Evolutionary conservation across 2,888 invertebrate species (phyloP).

Genomic region (Macrosoma leucophasiata): DNA sequence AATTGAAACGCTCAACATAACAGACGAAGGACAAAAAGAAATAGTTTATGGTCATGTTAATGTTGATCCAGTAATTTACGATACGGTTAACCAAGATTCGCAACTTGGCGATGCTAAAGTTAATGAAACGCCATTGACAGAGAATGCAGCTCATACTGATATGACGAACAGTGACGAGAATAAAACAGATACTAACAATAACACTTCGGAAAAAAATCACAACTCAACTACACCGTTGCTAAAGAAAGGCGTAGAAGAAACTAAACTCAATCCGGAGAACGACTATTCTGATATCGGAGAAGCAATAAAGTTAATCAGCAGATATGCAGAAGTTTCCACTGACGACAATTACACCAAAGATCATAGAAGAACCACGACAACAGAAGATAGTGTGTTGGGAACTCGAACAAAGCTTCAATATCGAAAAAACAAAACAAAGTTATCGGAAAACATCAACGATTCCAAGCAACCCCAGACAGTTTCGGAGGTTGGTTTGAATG

Average conservation of each 20-base stretch:
- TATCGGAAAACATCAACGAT: conserved; percentile 31
- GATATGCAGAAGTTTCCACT: conserved; percentile 68
- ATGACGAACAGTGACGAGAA: conserved; percentile 22
- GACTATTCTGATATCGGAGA: conserved; percentile 69
- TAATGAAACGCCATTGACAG: conserved; percentile 14
- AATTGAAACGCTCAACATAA: conserved; percentile 33
- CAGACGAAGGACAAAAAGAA: conserved; percentile 64
- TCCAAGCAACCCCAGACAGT: conserved; percentile 25
- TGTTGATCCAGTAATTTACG: conserved; percentile 55
- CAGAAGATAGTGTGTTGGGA: conserved; percentile 57
- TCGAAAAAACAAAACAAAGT: conserved; percentile 55
- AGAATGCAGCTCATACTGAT: conserved; percentile 10
- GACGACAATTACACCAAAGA: conserved; percentile 66
- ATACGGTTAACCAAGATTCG: conserved; percentile 36
- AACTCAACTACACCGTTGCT: conserved; percentile 31
- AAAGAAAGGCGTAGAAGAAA: conserved; percentile 46
- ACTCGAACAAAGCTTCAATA: conserved; percentile 66
- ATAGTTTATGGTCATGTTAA: conserved; percentile 62
- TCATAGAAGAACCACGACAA: conserved; percentile 43
- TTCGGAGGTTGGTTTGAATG: conserved; percentile 28
- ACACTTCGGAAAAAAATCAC: conserved; percentile 15
- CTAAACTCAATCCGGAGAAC: conserved; percentile 63
- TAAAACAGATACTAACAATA: conserved; percentile 21
- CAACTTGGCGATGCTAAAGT: conserved; percentile 22
- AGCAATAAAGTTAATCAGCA: conserved; percentile 67